A percentile compares a stretch with the other conserved stretches of the same genome.
Conservation (phyloP, 2,888 invertebrate genomes). For the Zygothrica quintamaculata region DNA sequence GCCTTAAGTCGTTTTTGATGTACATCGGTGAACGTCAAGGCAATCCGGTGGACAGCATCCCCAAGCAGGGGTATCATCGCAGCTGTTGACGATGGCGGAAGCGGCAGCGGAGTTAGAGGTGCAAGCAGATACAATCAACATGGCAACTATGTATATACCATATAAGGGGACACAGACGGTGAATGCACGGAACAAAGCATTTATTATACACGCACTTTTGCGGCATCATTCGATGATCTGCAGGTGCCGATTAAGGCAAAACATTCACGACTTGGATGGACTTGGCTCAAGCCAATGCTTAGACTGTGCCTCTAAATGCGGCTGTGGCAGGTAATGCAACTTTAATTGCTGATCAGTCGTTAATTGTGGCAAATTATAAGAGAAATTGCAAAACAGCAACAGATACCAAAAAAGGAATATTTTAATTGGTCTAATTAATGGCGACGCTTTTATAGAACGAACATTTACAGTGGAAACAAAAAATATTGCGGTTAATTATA, state of each 20-base stretch:
- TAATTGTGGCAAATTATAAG: conserved; percentile 75
- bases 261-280: conserved; percentile 13
- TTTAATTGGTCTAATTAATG: conserved; percentile 70
- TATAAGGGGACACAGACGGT: conserved; percentile 12
- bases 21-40: conserved; percentile 46
- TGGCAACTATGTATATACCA: conserved; percentile 23
- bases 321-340: conserved; percentile 65
- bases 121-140: conserved; percentile 50
- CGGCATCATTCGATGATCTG: conserved; percentile 62
- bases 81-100: too few relatives aligned
- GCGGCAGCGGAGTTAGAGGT: conserved; percentile 8
- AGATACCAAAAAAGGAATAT: conserved; percentile 45
- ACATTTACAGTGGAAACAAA: conserved; percentile 19
- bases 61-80: not conserved
- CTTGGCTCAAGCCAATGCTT: not conserved
- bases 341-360: conserved; percentile 78
- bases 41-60: conserved; percentile 12
- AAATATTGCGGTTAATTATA: conserved; percentile 1
- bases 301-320: not conserved
- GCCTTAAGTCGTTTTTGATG: conserved; percentile 78
- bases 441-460: conserved; percentile 65
- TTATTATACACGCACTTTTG: conserved; percentile 70
- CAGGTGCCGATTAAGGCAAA: conserved; percentile 65
- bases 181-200: conserved; percentile 44
- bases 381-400: conserved; percentile 62